phyloP scores from a whole-genome alignment of 2,888 invertebrate species.

The Bibio marci region DNA sequence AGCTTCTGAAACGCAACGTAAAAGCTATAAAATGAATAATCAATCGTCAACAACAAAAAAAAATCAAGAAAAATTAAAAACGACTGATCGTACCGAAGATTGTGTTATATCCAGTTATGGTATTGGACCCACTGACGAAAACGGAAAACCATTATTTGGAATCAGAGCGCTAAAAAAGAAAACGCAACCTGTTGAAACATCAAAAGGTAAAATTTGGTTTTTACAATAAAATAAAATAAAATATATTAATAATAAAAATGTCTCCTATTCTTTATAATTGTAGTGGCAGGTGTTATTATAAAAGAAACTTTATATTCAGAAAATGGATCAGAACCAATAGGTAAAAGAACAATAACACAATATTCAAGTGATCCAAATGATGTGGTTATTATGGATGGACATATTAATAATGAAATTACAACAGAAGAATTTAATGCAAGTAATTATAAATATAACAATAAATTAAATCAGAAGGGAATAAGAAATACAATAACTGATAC shows the following conservation, averaged over 20 bases:
- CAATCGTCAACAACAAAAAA: constrained; percentile 29
- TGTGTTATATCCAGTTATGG: constrained; percentile 67
- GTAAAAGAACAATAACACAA: constrained; percentile 49
- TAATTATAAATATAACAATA: constrained; percentile 21
- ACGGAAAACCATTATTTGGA: constrained; percentile 63
- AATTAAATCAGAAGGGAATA: constrained; percentile 29
- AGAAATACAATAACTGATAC: background rate
- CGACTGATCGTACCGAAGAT: constrained; percentile 24
- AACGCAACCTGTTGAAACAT: constrained; percentile 38
- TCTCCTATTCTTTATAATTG: constrained; percentile 33
- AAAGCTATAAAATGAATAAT: constrained; percentile 29
- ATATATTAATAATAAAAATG: background rate
- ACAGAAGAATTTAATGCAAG: constrained; percentile 8
- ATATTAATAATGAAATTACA: background rate
- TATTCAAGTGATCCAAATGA: constrained; percentile 46
- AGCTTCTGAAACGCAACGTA: constrained; percentile 27
- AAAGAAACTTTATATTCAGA: constrained; percentile 49
- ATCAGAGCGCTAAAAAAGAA: constrained; percentile 51
- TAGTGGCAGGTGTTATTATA: constrained; percentile 59
- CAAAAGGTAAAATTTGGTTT: constrained; percentile 37
- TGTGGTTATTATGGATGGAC: constrained; percentile 16
- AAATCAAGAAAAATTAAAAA: constrained; percentile 6
- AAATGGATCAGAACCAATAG: constrained; percentile 50
- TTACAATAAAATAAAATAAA: background rate
- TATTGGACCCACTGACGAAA: constrained; percentile 65